Conservation (phyloP, 2,113 vertebrate genomes). For the Ciconia boyciana region DNA sequence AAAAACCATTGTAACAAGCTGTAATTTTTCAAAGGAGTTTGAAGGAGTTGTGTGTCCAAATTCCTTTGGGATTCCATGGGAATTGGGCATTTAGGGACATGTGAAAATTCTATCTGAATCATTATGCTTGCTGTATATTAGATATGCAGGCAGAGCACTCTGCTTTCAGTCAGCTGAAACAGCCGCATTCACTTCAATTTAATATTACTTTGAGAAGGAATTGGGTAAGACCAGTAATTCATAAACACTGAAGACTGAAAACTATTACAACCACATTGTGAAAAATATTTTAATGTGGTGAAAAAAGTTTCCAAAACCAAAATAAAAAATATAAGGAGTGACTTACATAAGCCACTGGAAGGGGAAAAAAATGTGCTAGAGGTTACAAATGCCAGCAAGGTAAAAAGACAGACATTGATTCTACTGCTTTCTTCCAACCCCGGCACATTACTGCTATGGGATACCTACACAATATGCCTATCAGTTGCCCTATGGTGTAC, state of each 20-base stretch:
- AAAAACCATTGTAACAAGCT: neutral
- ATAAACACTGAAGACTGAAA: neutral
- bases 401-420: neutral
- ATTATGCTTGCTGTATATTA: neutral
- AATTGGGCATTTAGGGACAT: neutral
- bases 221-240: neutral
- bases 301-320: neutral
- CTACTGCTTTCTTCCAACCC: neutral
- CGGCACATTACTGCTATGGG: rapidly evolving
- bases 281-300: neutral
- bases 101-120: neutral
- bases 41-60: neutral
- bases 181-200: neutral
- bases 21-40: neutral
- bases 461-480: neutral
- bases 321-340: neutral
- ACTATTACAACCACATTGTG: neutral
- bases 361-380: neutral
- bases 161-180: neutral
- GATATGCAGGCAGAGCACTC: neutral
- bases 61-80: neutral
- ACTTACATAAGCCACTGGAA: neutral
- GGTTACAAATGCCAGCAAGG: neutral
- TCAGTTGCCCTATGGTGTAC: neutral
- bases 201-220: neutral